Conservation (phyloP, 2,113 vertebrate genomes). For the Setophaga coronata region DNA sequence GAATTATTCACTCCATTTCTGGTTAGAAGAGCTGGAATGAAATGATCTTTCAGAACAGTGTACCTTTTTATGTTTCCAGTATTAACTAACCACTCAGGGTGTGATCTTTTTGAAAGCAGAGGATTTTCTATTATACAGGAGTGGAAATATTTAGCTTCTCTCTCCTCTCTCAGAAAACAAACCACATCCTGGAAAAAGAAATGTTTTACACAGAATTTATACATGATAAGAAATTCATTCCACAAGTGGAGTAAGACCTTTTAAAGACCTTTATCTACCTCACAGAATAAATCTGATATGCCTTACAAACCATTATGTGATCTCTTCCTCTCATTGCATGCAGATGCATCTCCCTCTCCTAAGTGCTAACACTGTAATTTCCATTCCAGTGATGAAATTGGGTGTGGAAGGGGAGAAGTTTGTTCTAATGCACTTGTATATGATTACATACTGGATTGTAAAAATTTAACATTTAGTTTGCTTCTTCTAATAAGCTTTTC, state of each 20-base stretch:
- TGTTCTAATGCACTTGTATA: slow-evolving; percentile 66
- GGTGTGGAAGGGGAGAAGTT: slow-evolving; percentile 44
- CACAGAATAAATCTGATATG: slow-evolving; percentile 77
- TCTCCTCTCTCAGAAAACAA: slow-evolving; percentile 63
- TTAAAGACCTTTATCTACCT: slow-evolving; percentile 78
- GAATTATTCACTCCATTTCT: not conserved
- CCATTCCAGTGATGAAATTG: slow-evolving; percentile 64
- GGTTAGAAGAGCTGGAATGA: slow-evolving; percentile 41
- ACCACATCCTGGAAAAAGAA: slow-evolving; percentile 49
- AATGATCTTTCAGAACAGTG: slow-evolving; percentile 34
- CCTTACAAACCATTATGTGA: slow-evolving; percentile 72
- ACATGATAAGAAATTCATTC: slow-evolving; percentile 78
- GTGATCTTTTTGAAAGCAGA: slow-evolving; percentile 59
- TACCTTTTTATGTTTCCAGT: slow-evolving; percentile 40
- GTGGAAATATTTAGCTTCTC: slow-evolving; percentile 60
- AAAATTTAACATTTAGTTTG: slow-evolving; percentile 64
- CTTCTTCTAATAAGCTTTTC: slow-evolving; percentile 56
- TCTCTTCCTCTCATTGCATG: slow-evolving; percentile 61
- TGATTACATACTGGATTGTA: slow-evolving; percentile 43
- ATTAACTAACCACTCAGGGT: slow-evolving; percentile 18
- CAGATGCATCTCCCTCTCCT: slow-evolving; percentile 57
- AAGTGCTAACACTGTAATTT: slow-evolving; percentile 63
- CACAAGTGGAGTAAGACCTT: slow-evolving; percentile 80
- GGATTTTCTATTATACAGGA: slow-evolving; percentile 40
- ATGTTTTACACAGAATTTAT: slow-evolving; percentile 69